Base-by-base conservation (phyloP, 1,140 invertebrate species). In the Bacillus rossius region DNA sequence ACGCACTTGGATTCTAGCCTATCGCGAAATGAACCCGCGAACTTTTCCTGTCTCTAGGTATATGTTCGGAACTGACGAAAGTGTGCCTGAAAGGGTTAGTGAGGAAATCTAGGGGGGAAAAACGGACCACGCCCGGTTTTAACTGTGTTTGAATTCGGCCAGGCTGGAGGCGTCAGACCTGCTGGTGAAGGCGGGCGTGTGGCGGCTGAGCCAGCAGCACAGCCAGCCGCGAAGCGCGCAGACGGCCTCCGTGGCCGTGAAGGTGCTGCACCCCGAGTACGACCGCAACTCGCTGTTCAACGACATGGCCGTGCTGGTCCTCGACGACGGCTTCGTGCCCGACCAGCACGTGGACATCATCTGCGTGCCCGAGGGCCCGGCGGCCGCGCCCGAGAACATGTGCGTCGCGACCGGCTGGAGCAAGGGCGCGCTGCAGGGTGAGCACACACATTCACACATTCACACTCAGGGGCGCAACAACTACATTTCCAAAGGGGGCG, bases 361-460 rank as follows among this genome's bases (percentile, higher is more conserved):
- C 14, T 93, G 91, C 67, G 71, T 92, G 16, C 75, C 60, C 79
- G 81, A 14, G 64, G 70, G 5, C 61, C 37, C 16, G 58, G 52
- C 54, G 73, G 72, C 59, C 73, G 67, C 3, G 75, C 69, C 64
- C 76, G 73, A 66, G 71, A 70, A 59, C 71, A 61, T 58, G 22
- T 92, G 89, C 64, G 83, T 89, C 3, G 82, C 85, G 3, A 89
- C 88, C 47, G 89, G 89, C 49, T 92, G 88, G 88, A 89, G 89
- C 54, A 90, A 91, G 69, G 77, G 81, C 59, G 82, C 88, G 20
- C 69, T 92, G 16, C 82, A 86, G 81, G 81, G 89, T 89, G 78
- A 79, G 79, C 72, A 13, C 8, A 4, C n/a, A n/a, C n/a, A n/a
- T n/a, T n/a, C n/a, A n/a, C n/a, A n/a, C n/a, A n/a, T n/a, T n/a